These are phyloP conservation scores for Colletes latitarsis DNA, from an alignment of 1,140 invertebrate genomes.

Conservation along the genomic window DNA sequence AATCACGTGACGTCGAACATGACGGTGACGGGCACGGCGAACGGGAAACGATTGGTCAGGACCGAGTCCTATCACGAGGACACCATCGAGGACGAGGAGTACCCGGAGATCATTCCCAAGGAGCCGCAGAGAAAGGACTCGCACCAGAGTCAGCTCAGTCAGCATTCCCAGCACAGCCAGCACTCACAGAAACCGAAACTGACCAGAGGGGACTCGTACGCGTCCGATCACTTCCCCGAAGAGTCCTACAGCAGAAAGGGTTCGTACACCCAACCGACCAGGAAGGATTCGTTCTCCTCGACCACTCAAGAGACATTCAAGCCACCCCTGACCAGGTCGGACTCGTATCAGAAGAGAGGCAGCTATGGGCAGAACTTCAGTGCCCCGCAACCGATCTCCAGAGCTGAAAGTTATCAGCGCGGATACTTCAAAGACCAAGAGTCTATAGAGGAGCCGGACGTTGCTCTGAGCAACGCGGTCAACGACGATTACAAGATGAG, in stretches of 20 bases:
- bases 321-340: conserved; percentile 63
- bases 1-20: conserved; percentile 72
- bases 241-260: conserved; percentile 66
- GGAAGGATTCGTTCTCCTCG: conserved; percentile 75
- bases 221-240: conserved; percentile 73
- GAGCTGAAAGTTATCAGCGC: conserved; percentile 75
- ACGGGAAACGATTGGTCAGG: conserved; percentile 71
- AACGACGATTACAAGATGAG: conserved; percentile 78
- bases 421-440: conserved; percentile 79
- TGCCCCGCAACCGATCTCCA: conserved; percentile 74
- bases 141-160: conserved; percentile 71
- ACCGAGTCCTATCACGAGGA: conserved; percentile 76
- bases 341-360: conserved; percentile 75
- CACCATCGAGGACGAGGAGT: conserved; percentile 73
- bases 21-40: conserved; percentile 73
- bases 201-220: conserved; percentile 73
- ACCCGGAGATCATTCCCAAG: conserved; percentile 70
- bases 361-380: conserved; percentile 78
- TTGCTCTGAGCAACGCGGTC: conserved; percentile 68
- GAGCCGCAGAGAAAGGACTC: conserved; percentile 76
- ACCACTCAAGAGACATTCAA: conserved; percentile 71
- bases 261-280: conserved; percentile 62
- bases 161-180: conserved; percentile 61
- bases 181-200: conserved; percentile 75
- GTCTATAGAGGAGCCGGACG: conserved; percentile 74